phyloP scores from a whole-genome alignment of 2,888 invertebrate genomes.

The Melinopterus prodromus region DNA sequence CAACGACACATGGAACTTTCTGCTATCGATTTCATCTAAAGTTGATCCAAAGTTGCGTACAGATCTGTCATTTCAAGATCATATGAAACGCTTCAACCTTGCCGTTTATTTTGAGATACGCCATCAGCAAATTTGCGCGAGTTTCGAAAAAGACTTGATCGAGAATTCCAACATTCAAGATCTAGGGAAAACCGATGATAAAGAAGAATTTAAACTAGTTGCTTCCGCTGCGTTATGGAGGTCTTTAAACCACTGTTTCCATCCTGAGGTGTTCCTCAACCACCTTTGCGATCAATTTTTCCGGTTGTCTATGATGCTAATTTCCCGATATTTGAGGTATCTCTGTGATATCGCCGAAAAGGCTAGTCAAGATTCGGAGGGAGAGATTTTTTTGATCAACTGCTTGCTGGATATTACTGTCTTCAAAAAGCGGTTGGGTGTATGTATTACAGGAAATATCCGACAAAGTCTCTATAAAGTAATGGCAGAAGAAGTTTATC shows the following conservation, averaged over 20 bases:
- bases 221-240: slow-evolving; percentile 64
- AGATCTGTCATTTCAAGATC: slow-evolving; percentile 78
- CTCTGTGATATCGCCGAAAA: slow-evolving; percentile 53
- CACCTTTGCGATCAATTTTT: slow-evolving; percentile 86
- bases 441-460: slow-evolving; percentile 35
- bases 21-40: slow-evolving; percentile 73
- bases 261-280: slow-evolving; percentile 79
- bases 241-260: slow-evolving; percentile 70
- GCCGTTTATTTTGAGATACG: slow-evolving; percentile 97
- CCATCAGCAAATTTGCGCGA: slow-evolving; percentile 91
- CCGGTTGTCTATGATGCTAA: slow-evolving; percentile 85
- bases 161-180: slow-evolving; percentile 39
- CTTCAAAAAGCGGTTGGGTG: slow-evolving; percentile 32
- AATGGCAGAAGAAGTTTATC: slow-evolving; percentile 47
- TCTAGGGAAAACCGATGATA: background rate
- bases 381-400: slow-evolving; percentile 34
- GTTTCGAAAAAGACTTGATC: slow-evolving; percentile 63
- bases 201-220: slow-evolving; percentile 60
- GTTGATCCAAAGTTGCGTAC: slow-evolving; percentile 70
- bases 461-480: slow-evolving; percentile 49
- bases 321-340: slow-evolving; percentile 84
- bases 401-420: slow-evolving; percentile 29
- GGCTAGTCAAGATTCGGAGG: background rate
- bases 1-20: slow-evolving; percentile 78
- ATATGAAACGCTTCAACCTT: slow-evolving; percentile 86